phyloP scores from a whole-genome alignment of 1,140 invertebrate species.

The Carcinoscorpius rotundicauda region DNA sequence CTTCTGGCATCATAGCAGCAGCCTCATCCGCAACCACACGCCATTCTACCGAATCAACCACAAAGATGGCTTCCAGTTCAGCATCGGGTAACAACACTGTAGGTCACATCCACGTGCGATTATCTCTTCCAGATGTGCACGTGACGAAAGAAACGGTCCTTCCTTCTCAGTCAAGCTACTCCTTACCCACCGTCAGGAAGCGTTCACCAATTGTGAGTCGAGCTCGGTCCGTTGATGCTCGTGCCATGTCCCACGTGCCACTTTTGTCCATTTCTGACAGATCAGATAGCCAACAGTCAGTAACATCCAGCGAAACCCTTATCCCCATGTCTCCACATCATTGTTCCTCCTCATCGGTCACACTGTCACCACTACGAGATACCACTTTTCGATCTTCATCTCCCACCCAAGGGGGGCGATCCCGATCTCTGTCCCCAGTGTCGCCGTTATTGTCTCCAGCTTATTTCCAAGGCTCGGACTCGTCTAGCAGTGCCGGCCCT shows the following conservation, averaged over 20 bases:
- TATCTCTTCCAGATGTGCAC: constrained; percentile 16
- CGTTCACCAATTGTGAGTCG: constrained; percentile 16
- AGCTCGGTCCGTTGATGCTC: constrained; percentile 18
- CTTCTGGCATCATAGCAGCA: not conserved
- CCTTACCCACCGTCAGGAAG: constrained; percentile 13
- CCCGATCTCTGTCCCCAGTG: constrained; percentile 13
- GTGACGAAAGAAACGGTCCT: constrained; percentile 15
- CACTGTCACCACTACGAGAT: constrained; percentile 4
- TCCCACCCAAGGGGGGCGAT: constrained; percentile 10
- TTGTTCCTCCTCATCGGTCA: constrained; percentile 15
- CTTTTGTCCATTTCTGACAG: constrained; percentile 13
- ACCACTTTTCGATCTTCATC: constrained; percentile 8
- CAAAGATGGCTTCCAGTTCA: no score
- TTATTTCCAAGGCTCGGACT: constrained; percentile 14
- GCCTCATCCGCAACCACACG: constrained; percentile 1
- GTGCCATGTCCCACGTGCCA: constrained; percentile 15
- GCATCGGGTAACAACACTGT: not conserved
- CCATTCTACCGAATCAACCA: constrained; percentile 1
- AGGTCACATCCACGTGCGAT: constrained; percentile 14
- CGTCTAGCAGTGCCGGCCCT: constrained; percentile 4
- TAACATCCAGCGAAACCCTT: not conserved
- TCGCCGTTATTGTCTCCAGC: constrained; percentile 11
- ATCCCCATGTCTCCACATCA: constrained; percentile 7
- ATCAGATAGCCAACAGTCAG: constrained; percentile 14
- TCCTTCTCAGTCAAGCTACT: constrained; percentile 15